Percentiles rank a stretch among this genome's conserved stretches.
phyloP scores from a whole-genome alignment of 2,797 vertebrate species.

The Epinephelus awoara region DNA sequence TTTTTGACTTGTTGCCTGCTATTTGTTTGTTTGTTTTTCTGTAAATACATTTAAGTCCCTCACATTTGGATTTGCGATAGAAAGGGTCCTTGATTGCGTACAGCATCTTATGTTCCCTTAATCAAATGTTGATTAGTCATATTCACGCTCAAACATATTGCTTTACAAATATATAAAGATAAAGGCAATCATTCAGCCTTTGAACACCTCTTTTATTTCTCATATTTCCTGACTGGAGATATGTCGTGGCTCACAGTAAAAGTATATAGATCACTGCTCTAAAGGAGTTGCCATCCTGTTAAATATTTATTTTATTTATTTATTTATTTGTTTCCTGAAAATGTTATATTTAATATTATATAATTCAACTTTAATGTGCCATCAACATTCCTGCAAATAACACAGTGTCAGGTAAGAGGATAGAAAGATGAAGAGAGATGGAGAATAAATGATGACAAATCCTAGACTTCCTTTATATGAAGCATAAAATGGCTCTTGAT shows the following conservation, averaged over 20 bases:
- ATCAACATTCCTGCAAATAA: neutral
- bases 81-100: too few species aligned
- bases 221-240: neutral
- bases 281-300: neutral
- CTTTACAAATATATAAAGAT: neutral
- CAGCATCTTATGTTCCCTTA: too few species aligned
- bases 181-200: neutral
- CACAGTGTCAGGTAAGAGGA: conserved; percentile 15
- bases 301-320: neutral
- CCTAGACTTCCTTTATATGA: conserved; percentile 12
- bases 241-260: too few species aligned
- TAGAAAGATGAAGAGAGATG: conserved; percentile 26
- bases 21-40: too few species aligned
- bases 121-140: too few species aligned
- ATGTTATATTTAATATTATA: neutral
- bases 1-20: too few species aligned
- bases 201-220: neutral
- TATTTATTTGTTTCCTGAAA: neutral
- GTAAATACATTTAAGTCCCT: too few species aligned
- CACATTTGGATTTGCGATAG: too few species aligned
- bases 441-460: conserved; percentile 53
- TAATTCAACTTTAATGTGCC: neutral
- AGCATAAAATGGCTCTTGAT: conserved; percentile 30
- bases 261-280: neutral
- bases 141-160: too few species aligned